Percentiles rank a stretch among this genome's conserved stretches.
phyloP scores from a whole-genome alignment of 2,797 vertebrate genomes.

The Petrocephalus sullivani region DNA sequence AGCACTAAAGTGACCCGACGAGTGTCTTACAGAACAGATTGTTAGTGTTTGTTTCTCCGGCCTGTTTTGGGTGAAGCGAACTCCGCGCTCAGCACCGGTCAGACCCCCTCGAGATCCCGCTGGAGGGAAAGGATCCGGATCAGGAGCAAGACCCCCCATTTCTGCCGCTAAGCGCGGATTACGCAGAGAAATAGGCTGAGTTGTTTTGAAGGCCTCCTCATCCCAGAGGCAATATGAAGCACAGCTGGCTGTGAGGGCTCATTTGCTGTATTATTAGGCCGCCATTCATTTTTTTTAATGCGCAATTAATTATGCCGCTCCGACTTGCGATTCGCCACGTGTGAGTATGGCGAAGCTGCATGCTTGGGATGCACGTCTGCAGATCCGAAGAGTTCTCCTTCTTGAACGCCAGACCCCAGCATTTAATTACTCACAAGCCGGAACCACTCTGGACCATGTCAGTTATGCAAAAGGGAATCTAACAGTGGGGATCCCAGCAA shows the following conservation, averaged over 20 bases:
- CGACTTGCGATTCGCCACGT: constrained; percentile 43
- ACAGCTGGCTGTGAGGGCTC: constrained; percentile 28
- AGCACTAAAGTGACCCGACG: background rate
- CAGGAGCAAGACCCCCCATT: background rate
- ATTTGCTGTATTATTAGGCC: constrained; percentile 38
- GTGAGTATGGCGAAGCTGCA: background rate
- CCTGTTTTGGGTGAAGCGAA: background rate
- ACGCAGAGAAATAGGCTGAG: constrained; percentile 23
- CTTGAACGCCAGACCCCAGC: background rate
- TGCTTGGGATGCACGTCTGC: background rate
- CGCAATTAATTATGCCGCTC: constrained; percentile 57
- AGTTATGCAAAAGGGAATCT: background rate
- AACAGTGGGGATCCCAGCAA: background rate
- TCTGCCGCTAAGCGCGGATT: background rate
- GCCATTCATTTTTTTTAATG: constrained; percentile 48
- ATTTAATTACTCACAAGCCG: too few relatives aligned
- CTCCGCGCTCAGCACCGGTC: background rate
- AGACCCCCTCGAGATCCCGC: background rate
- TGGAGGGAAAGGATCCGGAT: background rate
- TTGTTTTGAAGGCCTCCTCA: constrained; percentile 31
- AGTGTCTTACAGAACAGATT: background rate
- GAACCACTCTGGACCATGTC: background rate
- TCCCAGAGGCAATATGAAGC: constrained; percentile 29
- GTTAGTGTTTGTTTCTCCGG: background rate
- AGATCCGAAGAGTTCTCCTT: background rate